A percentile compares a stretch with the other conserved stretches of the same genome.
Evolutionary conservation across 1,140 invertebrate species (phyloP).

Genomic region (Parapsyche elsis): DNA sequence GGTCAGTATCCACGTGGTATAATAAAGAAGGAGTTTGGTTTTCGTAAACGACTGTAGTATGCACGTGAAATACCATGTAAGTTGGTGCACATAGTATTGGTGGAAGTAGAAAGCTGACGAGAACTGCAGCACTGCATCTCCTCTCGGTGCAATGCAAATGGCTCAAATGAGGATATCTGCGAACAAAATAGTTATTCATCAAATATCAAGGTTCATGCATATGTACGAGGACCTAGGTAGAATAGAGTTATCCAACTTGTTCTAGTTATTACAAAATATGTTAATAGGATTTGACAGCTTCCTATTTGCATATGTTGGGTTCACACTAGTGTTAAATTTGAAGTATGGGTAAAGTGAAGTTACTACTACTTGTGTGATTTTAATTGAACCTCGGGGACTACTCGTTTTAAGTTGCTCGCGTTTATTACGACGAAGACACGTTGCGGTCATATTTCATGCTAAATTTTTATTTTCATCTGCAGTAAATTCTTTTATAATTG

Average conservation of each 20-base stretch:
- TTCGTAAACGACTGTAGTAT: conserved; percentile 61
- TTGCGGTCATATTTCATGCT: too few species aligned
- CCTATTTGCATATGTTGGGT: not conserved
- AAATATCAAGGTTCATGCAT: too few species aligned
- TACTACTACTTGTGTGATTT: not conserved
- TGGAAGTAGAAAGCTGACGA: conserved; percentile 77
- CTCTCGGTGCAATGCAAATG: conserved; percentile 73
- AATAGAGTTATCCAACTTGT: too few species aligned
- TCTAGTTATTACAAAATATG: too few species aligned
- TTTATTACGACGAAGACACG: not conserved
- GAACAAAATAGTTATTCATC: conserved; percentile 37
- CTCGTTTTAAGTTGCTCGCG: not conserved
- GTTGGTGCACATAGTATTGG: conserved; percentile 83
- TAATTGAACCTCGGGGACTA: conserved; percentile 23
- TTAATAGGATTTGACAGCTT: not conserved
- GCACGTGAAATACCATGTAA: conserved; percentile 71
- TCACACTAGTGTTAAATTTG: not conserved
- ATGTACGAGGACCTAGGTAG: too few species aligned
- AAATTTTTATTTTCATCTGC: too few species aligned
- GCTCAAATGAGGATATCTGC: conserved; percentile 64
- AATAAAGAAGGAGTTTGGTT: conserved; percentile 66
- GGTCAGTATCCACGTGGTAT: conserved; percentile 75
- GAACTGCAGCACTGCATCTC: conserved; percentile 79
- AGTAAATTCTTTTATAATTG: too few species aligned
- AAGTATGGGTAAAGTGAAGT: not conserved